These are phyloP conservation scores for Malurus splendens DNA, from an alignment of 2,797 vertebrate genomes.

Conservation along the genomic window DNA sequence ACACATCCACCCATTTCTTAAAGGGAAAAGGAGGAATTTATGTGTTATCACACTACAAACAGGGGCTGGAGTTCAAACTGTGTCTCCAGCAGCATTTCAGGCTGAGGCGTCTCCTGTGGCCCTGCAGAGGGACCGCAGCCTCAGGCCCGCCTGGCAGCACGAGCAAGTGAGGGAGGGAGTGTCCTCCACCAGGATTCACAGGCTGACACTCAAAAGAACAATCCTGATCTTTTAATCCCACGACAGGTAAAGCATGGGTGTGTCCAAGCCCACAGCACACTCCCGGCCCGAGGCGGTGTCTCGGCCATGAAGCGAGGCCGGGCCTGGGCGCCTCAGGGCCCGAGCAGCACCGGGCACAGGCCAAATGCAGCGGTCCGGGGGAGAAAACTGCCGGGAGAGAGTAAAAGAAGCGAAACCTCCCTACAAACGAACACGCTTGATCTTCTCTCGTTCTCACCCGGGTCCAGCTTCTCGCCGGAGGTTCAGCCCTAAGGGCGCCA, in stretches of 20 bases:
- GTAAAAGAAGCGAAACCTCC: rapidly evolving
- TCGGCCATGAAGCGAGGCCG: rapidly evolving
- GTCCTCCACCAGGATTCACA: neutral
- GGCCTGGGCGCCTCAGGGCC: neutral
- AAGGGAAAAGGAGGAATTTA: neutral
- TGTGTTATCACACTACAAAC: neutral
- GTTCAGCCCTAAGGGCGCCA: neutral
- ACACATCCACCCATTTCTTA: neutral
- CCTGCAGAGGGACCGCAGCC: neutral
- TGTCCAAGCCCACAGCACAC: rapidly evolving
- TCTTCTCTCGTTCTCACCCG: rapidly evolving
- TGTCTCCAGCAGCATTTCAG: neutral
- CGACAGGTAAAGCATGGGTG: neutral
- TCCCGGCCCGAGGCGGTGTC: rapidly evolving
- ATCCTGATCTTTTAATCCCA: neutral
- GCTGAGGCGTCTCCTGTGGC: neutral
- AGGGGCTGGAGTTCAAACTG: neutral
- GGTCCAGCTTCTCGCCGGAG: rapidly evolving
- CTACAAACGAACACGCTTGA: rapidly evolving
- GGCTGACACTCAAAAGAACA: neutral
- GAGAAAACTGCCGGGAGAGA: too few species aligned
- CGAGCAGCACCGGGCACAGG: rapidly evolving
- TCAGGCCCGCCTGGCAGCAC: neutral
- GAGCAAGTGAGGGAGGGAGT: neutral
- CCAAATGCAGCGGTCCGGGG: rapidly evolving